These are phyloP conservation scores for Hapalemur alaotrensis DNA, from an alignment of 2,797 vertebrate genomes.

Conservation along the genomic window DNA sequence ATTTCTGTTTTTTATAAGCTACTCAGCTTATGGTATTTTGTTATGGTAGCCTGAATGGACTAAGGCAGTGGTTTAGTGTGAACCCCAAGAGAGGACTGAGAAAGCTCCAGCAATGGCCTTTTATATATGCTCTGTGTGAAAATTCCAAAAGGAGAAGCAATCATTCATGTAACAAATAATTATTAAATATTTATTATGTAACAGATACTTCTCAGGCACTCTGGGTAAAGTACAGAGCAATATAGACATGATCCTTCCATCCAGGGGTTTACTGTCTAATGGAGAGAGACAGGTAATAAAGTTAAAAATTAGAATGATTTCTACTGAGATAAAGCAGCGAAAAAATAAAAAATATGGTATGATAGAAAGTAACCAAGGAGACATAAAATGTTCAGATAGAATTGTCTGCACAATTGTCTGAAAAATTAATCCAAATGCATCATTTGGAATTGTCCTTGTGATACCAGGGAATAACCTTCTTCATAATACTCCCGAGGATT, in stretches of 20 bases:
- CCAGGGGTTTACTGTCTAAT: not conserved
- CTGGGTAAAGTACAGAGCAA: not conserved
- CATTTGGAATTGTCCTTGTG: not conserved
- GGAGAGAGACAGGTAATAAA: not conserved
- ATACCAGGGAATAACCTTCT: not conserved
- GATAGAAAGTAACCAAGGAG: not conserved
- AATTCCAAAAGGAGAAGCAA: not conserved
- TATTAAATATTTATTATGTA: not conserved
- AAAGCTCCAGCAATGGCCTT: not conserved
- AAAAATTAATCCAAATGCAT: not conserved
- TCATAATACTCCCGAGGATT: not conserved
- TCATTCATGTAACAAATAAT: not conserved
- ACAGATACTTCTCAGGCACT: not conserved
- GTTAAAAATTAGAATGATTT: not conserved
- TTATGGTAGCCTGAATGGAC: not conserved
- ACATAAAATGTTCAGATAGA: not conserved
- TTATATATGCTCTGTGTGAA: not conserved
- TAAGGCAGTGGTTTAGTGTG: not conserved
- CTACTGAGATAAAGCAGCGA: not conserved
- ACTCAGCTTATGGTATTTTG: not conserved
- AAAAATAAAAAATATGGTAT: not conserved
- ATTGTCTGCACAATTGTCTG: not conserved
- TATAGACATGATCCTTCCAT: not conserved
- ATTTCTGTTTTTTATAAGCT: not conserved
- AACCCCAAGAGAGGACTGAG: not conserved